A percentile compares a stretch with the other conserved stretches of the same genome.
phyloP scores from a whole-genome alignment of 2,113 vertebrate species.

The Centrocercus urophasianus region DNA sequence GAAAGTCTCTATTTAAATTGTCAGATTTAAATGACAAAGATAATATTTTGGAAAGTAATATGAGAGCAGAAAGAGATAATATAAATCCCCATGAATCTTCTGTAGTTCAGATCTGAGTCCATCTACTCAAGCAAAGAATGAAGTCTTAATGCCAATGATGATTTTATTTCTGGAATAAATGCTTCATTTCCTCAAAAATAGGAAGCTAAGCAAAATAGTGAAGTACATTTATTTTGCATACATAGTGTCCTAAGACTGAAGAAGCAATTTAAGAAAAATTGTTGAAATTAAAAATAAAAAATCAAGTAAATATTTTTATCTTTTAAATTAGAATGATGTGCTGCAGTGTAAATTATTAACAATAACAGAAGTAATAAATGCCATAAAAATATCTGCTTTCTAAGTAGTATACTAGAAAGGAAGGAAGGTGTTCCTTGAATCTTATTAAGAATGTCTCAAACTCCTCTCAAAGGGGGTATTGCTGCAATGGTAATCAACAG shows the following conservation, averaged over 20 bases:
- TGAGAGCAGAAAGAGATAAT: not conserved
- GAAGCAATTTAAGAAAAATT: not conserved
- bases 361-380: not conserved
- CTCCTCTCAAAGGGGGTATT: not conserved
- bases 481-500: not conserved
- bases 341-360: not conserved
- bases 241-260: not conserved
- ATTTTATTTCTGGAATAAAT: not conserved
- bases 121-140: not conserved
- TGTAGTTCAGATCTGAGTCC: not conserved
- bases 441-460: not conserved
- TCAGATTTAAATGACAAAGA: not conserved
- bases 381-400: not conserved
- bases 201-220: not conserved
- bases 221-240: not conserved
- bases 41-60: conserved; percentile 11
- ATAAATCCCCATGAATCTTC: not conserved
- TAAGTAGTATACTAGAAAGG: not conserved
- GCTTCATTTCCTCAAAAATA: not conserved
- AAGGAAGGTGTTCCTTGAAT: not conserved
- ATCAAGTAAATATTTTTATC: not conserved
- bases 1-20: not conserved
- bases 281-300: not conserved
- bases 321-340: not conserved
- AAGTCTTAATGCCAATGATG: not conserved